Conservation (phyloP, 2,797 vertebrate genomes). For the Loriculus beryllinus region DNA sequence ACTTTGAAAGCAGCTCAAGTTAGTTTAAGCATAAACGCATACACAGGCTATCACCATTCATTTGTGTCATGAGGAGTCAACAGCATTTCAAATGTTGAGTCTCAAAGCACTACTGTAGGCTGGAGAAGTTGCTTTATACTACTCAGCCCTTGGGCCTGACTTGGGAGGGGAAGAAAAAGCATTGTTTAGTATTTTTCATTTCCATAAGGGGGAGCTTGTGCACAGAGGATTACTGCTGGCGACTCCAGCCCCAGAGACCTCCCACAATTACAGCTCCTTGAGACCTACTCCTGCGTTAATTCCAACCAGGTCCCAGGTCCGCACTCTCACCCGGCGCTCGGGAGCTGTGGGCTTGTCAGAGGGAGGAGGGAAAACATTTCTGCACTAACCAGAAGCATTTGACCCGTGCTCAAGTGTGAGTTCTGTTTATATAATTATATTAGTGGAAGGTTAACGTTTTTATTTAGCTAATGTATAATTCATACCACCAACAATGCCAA, state of each 20-base stretch:
- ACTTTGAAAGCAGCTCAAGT: background rate
- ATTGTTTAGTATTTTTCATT: slow-evolving; percentile 52
- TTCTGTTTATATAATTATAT: background rate
- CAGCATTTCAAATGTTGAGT: rapidly evolving
- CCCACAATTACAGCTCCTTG: background rate
- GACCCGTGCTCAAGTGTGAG: background rate
- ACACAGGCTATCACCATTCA: rapidly evolving
- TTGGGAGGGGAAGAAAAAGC: background rate
- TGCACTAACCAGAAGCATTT: background rate
- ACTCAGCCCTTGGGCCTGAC: background rate
- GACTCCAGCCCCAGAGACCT: background rate
- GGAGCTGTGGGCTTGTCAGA: background rate
- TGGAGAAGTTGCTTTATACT: background rate
- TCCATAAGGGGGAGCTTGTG: slow-evolving; percentile 81
- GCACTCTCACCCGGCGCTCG: rapidly evolving
- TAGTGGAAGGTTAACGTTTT: background rate
- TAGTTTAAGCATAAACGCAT: background rate
- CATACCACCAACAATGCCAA: background rate
- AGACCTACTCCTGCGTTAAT: background rate
- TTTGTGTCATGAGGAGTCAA: rapidly evolving
- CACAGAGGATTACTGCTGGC: slow-evolving; percentile 64
- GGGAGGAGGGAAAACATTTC: background rate
- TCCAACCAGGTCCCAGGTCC: background rate
- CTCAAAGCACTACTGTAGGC: background rate
- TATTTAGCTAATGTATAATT: background rate